These are phyloP conservation scores for Plemyria rubiginata DNA, from an alignment of 2,888 invertebrate species.

Conservation along the genomic window DNA sequence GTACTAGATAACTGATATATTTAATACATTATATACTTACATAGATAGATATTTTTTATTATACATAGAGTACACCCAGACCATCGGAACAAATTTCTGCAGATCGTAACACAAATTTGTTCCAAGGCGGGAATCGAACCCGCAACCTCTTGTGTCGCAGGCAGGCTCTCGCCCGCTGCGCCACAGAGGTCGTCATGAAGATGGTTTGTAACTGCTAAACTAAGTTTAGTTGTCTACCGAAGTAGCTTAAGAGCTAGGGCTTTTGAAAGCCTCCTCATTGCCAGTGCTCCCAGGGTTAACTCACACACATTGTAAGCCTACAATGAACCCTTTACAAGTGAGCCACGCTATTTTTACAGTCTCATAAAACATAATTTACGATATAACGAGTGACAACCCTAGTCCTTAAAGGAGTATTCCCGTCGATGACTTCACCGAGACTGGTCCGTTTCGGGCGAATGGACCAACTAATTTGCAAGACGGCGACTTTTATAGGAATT, in stretches of 20 bases:
- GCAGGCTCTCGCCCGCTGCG: no score
- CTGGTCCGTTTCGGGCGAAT: slow-evolving; percentile 43
- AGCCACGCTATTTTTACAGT: slow-evolving; percentile 27
- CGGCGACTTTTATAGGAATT: slow-evolving; percentile 53
- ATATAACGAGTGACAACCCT: slow-evolving; percentile 30
- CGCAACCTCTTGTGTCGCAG: no score
- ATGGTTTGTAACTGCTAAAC: no score
- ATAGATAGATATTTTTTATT: no score
- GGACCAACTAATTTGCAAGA: slow-evolving; percentile 60
- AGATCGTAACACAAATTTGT: no score
- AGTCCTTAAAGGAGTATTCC: slow-evolving; percentile 51
- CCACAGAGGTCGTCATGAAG: no score
- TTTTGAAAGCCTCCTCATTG: background rate
- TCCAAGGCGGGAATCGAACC: no score
- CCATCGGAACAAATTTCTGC: no score
- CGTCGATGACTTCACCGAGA: slow-evolving; percentile 73
- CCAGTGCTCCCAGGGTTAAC: background rate
- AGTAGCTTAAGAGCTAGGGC: background rate
- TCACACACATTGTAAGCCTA: slow-evolving; percentile 11
- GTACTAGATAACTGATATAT: no score
- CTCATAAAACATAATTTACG: slow-evolving; percentile 24
- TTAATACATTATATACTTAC: no score
- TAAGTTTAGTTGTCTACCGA: background rate
- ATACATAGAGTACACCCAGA: no score
- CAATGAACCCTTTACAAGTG: slow-evolving; percentile 19